A percentile compares a stretch with the other conserved stretches of the same genome.
Conservation (phyloP, 2,888 invertebrate species). For the Cinara cedri region DNA sequence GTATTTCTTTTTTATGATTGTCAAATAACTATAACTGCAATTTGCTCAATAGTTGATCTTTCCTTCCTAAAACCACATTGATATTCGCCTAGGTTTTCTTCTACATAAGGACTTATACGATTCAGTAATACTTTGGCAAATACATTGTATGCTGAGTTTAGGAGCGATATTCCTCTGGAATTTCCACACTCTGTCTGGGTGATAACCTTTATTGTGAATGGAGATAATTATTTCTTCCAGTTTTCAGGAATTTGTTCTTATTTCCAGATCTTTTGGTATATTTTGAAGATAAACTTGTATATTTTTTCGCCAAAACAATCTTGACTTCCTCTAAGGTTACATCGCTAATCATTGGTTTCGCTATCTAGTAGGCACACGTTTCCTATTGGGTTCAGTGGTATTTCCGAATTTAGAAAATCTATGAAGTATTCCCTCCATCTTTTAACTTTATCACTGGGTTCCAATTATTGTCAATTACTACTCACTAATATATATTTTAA, state of each 20-base stretch:
- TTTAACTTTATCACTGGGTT: too few relatives aligned
- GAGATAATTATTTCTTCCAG: not conserved
- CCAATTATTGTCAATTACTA: too few relatives aligned
- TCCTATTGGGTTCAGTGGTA: too few relatives aligned
- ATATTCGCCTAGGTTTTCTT: too few relatives aligned
- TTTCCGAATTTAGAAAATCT: too few relatives aligned
- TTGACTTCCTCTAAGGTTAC: too few relatives aligned
- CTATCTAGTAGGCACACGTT: too few relatives aligned
- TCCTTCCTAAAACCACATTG: too few relatives aligned
- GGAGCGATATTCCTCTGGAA: not conserved
- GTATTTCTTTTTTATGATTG: not conserved
- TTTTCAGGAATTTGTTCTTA: not conserved
- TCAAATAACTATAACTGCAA: not conserved
- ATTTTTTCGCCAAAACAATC: not conserved
- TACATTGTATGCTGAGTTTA: constrained; percentile 7
- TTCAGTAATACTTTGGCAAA: not conserved
- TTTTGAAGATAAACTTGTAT: not conserved
- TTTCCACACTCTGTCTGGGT: not conserved
- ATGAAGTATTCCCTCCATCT: too few relatives aligned
- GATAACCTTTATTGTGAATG: not conserved
- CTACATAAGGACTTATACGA: not conserved
- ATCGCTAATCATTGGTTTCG: too few relatives aligned
- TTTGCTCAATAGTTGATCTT: too few relatives aligned
- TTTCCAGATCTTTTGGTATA: constrained; percentile 6
- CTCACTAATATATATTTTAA: too few relatives aligned